Percentiles rank a stretch among this genome's conserved stretches.
phyloP scores from a whole-genome alignment of 2,113 vertebrate species.

The Corythaixoides concolor region DNA sequence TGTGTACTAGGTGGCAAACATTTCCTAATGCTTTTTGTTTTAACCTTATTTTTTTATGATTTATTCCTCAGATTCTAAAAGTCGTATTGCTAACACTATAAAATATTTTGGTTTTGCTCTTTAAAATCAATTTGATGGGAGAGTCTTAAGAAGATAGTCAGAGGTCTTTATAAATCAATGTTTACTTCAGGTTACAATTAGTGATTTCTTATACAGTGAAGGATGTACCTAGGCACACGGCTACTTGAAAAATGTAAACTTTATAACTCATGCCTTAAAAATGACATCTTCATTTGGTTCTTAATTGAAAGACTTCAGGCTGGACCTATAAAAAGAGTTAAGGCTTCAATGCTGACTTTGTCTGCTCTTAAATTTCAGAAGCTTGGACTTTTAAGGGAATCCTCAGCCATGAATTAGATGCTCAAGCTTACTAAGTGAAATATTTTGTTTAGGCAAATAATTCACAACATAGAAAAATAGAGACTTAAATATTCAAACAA shows the following conservation, averaged over 20 bases:
- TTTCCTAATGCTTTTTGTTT: neutral
- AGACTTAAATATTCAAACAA: neutral
- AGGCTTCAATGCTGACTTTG: neutral
- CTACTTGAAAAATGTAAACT: neutral
- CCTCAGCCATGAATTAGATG: neutral
- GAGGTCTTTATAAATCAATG: neutral
- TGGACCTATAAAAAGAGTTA: neutral
- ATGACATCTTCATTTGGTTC: neutral
- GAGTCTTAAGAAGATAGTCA: neutral
- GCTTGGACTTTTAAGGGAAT: neutral
- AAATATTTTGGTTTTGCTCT: neutral
- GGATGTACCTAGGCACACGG: neutral
- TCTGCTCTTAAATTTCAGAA: neutral
- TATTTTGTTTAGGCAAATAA: neutral
- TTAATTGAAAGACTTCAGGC: neutral
- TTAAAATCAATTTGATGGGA: neutral
- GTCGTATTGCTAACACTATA: neutral
- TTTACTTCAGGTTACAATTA: neutral
- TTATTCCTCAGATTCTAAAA: neutral
- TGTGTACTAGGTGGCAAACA: neutral
- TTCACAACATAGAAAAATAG: neutral
- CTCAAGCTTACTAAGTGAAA: neutral
- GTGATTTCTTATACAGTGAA: neutral
- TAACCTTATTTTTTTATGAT: neutral
- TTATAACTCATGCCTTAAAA: neutral